Percentiles rank a stretch among this genome's conserved stretches.
phyloP scores from a whole-genome alignment of 2,113 vertebrate species.

The Eonycteris spelaea region DNA sequence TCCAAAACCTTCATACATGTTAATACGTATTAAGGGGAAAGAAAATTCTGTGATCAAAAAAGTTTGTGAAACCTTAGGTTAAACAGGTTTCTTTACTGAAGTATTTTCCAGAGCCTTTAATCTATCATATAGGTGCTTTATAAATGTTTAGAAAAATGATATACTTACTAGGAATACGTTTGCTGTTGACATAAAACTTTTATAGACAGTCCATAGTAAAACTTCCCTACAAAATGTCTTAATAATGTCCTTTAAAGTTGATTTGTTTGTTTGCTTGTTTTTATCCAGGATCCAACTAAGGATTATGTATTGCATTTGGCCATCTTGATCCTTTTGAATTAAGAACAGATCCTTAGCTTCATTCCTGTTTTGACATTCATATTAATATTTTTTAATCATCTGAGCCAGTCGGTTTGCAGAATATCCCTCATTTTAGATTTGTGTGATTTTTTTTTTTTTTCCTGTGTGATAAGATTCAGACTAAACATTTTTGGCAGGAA shows the following conservation, averaged over 20 bases:
- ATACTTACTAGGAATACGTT: not conserved
- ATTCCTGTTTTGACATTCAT: not conserved
- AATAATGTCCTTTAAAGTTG: not conserved
- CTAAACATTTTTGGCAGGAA: not conserved
- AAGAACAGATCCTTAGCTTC: not conserved
- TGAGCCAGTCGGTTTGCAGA: not conserved
- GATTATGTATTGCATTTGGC: not conserved
- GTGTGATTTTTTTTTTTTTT: not conserved
- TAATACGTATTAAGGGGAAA: not conserved
- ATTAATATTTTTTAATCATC: not conserved
- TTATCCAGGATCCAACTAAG: not conserved
- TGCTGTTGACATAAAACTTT: not conserved
- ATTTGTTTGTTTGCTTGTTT: conserved; percentile 22
- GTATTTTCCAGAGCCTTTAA: not conserved
- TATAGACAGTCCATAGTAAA: not conserved
- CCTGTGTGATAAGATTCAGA: not conserved
- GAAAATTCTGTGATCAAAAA: not conserved
- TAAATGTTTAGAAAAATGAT: not conserved
- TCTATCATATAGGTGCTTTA: not conserved
- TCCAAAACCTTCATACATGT: not conserved
- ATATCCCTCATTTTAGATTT: conserved; percentile 21
- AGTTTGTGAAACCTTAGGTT: not conserved
- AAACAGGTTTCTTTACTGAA: not conserved
- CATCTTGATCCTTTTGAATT: not conserved
- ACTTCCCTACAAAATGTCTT: not conserved